These are phyloP conservation scores for Aphaenogaster rudis DNA, from an alignment of 1,140 invertebrate species.

Conservation along the genomic window DNA sequence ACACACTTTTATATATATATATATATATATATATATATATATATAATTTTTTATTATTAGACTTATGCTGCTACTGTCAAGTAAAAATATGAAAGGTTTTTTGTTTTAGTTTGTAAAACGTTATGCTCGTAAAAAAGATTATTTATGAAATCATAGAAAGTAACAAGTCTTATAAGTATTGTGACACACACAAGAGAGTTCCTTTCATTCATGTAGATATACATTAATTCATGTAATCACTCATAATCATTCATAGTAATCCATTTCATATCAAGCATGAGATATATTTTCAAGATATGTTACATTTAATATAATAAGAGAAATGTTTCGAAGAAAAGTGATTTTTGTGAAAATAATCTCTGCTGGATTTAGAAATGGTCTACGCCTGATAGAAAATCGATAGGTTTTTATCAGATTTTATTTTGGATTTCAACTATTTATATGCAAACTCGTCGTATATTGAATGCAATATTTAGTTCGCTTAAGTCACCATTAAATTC, in stretches of 20 bases:
- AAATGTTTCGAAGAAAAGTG: not conserved
- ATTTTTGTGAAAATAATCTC: constrained; percentile 16
- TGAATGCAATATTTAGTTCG: constrained; percentile 81
- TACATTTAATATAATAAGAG: constrained; percentile 1
- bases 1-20: no score
- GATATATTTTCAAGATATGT: not conserved
- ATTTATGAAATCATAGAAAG: constrained; percentile 75
- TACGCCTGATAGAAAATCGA: constrained; percentile 59
- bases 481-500: constrained; percentile 75
- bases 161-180: not conserved
- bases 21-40: not conserved
- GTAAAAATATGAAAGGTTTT: not conserved
- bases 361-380: constrained; percentile 65
- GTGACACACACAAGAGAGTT: not conserved
- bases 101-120: not conserved
- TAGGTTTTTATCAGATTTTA: constrained; percentile 31
- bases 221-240: constrained; percentile 66
- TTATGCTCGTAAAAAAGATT: not conserved
- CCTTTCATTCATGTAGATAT: constrained; percentile 54
- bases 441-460: constrained; percentile 65
- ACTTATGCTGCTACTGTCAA: not conserved
- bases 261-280: constrained; percentile 59
- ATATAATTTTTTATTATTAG: not conserved
- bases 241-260: constrained; percentile 71
- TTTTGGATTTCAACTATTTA: constrained; percentile 35